Evolutionary conservation across 2,113 vertebrate genomes (phyloP).

Genomic region (Passer montanus): DNA sequence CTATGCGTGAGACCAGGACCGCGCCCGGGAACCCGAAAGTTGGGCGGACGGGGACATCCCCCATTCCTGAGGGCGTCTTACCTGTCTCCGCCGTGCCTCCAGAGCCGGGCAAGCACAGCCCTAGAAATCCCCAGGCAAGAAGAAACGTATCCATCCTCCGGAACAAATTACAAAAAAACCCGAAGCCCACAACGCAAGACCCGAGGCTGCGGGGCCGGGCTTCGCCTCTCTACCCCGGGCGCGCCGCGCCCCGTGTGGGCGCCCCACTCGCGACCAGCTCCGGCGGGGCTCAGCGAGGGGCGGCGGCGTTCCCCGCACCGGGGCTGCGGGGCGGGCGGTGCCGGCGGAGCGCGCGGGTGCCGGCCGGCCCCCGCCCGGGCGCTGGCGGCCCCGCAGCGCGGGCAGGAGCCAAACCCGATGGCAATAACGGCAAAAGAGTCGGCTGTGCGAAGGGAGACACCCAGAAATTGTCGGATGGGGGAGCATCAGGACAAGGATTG

Average conservation of each 20-base stretch:
- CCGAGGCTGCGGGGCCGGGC: neutral
- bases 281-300: neutral
- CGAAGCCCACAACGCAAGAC: neutral
- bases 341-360: neutral
- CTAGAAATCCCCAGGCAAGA: conserved; percentile 84
- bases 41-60: neutral
- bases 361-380: neutral
- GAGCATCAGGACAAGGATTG: conserved; percentile 59
- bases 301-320: conserved; percentile 2
- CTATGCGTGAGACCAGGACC: neutral
- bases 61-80: conserved; percentile 61
- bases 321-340: neutral
- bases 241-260: conserved; percentile 8
- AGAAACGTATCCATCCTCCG: conserved; percentile 84
- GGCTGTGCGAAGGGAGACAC: neutral
- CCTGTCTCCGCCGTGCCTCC: conserved; percentile 82
- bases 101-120: conserved; percentile 71
- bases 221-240: neutral
- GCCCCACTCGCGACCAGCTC: neutral
- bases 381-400: neutral
- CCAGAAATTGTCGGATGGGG: conserved; percentile 43
- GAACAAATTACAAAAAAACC: neutral
- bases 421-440: neutral
- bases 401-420: neutral
- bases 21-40: neutral